Percentiles rank a stretch among this genome's conserved stretches.
These are phyloP conservation scores for Tenebrio molitor DNA, from an alignment of 1,140 invertebrate genomes.

Conservation along the genomic window DNA sequence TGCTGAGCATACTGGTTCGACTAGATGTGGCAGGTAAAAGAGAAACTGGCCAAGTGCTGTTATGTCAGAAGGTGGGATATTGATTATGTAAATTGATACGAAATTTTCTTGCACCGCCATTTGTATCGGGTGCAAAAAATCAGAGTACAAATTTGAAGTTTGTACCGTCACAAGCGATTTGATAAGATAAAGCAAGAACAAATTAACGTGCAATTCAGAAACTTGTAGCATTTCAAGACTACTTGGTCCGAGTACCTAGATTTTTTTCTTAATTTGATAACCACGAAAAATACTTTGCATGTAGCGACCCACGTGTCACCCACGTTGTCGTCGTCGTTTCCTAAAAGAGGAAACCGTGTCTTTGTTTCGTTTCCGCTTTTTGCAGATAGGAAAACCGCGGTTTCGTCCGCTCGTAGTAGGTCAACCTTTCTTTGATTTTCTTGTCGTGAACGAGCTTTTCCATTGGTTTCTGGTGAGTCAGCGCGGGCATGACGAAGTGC, in stretches of 20 bases:
- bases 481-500: constrained; percentile 46
- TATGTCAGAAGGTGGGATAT: constrained; percentile 10
- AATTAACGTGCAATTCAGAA: too few relatives aligned
- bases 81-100: background rate
- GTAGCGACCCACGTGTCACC: too few relatives aligned
- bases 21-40: constrained; percentile 17
- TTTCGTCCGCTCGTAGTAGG: constrained; percentile 14
- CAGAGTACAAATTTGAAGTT: too few relatives aligned
- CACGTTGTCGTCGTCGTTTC: too few relatives aligned
- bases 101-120: too few relatives aligned
- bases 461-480: constrained; percentile 47
- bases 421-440: constrained; percentile 42
- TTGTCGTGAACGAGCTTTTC: constrained; percentile 17
- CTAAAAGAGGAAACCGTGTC: background rate
- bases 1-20: background rate
- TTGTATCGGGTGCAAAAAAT: too few relatives aligned
- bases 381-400: background rate
- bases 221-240: too few relatives aligned
- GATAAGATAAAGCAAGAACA: too few relatives aligned
- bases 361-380: constrained; percentile 3
- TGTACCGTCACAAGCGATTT: too few relatives aligned
- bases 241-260: too few relatives aligned
- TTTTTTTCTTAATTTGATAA: too few relatives aligned
- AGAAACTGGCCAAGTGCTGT: constrained; percentile 19
- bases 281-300: too few relatives aligned